A percentile compares a stretch with the other conserved stretches of the same genome.
Conservation (phyloP, 2,113 vertebrate species). For the Struthidea cinerea region DNA sequence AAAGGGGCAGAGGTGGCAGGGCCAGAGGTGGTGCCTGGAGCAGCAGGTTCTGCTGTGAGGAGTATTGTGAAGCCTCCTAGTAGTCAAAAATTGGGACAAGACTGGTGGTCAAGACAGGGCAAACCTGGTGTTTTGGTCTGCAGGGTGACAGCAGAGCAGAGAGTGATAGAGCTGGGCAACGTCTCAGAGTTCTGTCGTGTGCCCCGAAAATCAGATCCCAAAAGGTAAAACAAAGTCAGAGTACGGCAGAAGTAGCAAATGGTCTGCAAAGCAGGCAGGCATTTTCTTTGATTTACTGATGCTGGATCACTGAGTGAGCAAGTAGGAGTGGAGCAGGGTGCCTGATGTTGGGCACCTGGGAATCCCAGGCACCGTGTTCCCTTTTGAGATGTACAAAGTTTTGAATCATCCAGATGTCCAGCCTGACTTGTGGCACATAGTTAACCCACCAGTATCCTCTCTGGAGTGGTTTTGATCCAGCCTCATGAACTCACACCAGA, state of each 20-base stretch:
- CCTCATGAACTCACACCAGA: neutral
- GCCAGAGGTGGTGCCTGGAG: neutral
- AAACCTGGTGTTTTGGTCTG: neutral
- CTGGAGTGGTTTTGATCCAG: neutral
- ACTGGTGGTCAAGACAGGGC: neutral
- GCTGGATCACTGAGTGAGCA: neutral
- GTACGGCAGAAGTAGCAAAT: neutral
- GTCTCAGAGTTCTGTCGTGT: neutral
- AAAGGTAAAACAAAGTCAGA: neutral
- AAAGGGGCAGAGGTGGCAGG: neutral
- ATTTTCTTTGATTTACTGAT: neutral
- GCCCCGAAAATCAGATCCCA: neutral
- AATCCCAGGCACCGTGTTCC: accelerated
- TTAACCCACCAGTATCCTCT: neutral
- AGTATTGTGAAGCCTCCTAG: neutral
- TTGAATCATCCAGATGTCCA: neutral
- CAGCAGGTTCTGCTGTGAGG: neutral
- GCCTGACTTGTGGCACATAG: neutral
- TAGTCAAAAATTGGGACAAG: neutral
- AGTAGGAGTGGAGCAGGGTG: neutral
- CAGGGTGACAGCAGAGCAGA: neutral
- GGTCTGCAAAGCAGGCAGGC: neutral
- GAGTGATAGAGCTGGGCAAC: neutral
- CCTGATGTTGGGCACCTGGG: neutral
- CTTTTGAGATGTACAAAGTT: neutral